These are phyloP conservation scores for Lochmaea capreae DNA, from an alignment of 2,888 invertebrate genomes.

Conservation along the genomic window DNA sequence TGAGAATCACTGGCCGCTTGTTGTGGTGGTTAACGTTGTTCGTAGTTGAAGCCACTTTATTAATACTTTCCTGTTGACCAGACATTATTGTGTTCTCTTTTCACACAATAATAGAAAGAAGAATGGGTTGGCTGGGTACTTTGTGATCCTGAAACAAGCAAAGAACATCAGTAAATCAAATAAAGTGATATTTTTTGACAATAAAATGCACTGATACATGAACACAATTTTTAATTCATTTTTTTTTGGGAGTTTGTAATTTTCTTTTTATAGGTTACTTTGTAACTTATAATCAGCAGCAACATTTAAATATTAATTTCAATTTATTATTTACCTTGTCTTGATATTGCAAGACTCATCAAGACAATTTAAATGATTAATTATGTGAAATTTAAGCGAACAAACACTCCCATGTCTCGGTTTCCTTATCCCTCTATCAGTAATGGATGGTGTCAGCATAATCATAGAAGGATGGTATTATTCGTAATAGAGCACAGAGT, in stretches of 20 bases:
- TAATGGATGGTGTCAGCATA: background rate
- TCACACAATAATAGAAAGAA: background rate
- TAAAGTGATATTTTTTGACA: background rate
- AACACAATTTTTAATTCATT: too few relatives aligned
- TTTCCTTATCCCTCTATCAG: background rate
- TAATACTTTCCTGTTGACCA: conserved; percentile 43
- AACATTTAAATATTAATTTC: background rate
- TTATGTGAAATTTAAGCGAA: background rate
- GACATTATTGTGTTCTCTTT: conserved; percentile 38
- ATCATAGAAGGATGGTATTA: background rate
- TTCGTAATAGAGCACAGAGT: background rate
- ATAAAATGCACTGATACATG: background rate
- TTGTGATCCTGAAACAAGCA: conserved; percentile 35
- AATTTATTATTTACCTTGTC: background rate
- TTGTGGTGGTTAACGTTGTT: conserved; percentile 67
- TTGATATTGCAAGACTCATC: background rate
- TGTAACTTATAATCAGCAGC: background rate
- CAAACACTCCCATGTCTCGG: background rate
- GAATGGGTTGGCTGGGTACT: background rate
- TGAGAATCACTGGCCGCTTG: conserved; percentile 78
- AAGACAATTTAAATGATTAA: background rate
- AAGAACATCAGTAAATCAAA: conserved; percentile 11
- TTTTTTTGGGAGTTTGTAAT: too few relatives aligned
- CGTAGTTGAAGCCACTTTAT: conserved; percentile 43
- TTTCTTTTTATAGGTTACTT: too few relatives aligned